Base-by-base conservation (phyloP, 2,888 invertebrate species). In the Lysandra coridon region DNA sequence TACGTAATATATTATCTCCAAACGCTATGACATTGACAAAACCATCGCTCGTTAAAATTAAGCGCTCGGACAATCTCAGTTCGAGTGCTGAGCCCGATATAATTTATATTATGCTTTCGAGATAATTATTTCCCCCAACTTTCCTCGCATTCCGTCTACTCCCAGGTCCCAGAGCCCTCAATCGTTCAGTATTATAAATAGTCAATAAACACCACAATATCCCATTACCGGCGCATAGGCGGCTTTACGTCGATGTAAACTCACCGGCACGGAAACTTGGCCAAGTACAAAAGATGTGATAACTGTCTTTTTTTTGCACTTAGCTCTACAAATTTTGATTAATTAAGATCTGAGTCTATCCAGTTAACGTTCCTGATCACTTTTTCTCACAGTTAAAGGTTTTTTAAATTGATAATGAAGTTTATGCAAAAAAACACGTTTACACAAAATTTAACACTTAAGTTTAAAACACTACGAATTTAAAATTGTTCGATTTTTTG, bases 201-300 rank as follows among this genome's bases (percentile, higher is more conserved):
- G 64, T 64, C 30, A 30, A 64, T 64, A 30, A 30, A 64, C 64
- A 64, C 64, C 64, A 64, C 64, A 64, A 64, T 64, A 64, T 64
- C 64, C 64, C 30, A 64, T 64, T 64, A 64, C 64, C 64, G 64
- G 30, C 12, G 12, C 12, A 64, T 10, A 30, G 64, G 23, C 64
- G 30, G 64, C 64, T 64, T 2, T 64, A 10, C 64, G 30, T 64
- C 30, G 64, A 30, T 30, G 30, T n/a, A n/a, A n/a, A n/a, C n/a
- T n/a, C n/a, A n/a, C n/a, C n/a, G n/a, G n/a, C n/a, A n/a, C n/a
- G n/a, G n/a, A n/a, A n/a, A n/a, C n/a, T n/a, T n/a, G n/a, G n/a
- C n/a, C n/a, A n/a, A n/a, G n/a, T n/a, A n/a, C n/a, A n/a, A n/a
- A n/a, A n/a, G n/a, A n/a, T n/a, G n/a, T n/a, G n/a, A n/a, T n/a